These are phyloP conservation scores for Tinea semifulvella DNA, from an alignment of 2,888 invertebrate genomes.

Conservation along the genomic window DNA sequence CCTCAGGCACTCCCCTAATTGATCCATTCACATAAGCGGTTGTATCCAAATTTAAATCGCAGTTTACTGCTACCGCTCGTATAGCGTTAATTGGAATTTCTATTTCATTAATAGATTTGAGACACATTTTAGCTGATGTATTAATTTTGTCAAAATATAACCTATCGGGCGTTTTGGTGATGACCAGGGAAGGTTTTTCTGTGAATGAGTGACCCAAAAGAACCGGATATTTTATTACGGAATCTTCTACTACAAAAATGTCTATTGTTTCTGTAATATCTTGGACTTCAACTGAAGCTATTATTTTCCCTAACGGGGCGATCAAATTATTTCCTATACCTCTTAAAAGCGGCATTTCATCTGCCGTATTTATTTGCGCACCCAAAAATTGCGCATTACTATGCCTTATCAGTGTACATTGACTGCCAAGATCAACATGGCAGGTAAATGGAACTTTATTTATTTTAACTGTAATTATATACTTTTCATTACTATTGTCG, in stretches of 20 bases:
- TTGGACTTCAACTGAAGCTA: neutral
- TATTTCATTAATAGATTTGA: conserved; percentile 17
- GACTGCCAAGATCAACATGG: conserved; percentile 25
- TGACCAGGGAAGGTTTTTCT: conserved; percentile 1
- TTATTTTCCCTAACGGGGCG: neutral
- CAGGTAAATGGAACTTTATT: conserved; percentile 9
- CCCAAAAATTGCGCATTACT: conserved; percentile 16
- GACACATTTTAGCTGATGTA: conserved; percentile 23
- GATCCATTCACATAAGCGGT: neutral
- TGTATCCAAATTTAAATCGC: neutral
- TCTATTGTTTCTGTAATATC: conserved; percentile 4
- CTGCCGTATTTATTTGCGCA: neutral
- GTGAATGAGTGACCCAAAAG: conserved; percentile 11
- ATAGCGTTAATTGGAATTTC: too few relatives aligned
- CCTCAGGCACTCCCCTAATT: neutral
- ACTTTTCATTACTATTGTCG: neutral
- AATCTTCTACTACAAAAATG: conserved; percentile 11
- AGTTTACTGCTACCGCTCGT: neutral
- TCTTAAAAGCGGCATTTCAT: conserved; percentile 2
- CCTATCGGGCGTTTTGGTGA: conserved; percentile 8
- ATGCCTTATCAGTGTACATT: conserved; percentile 21
- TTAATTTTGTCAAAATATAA: too few relatives aligned
- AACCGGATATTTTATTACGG: too few relatives aligned
- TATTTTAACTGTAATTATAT: neutral
- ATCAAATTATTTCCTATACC: conserved; percentile 9